Evolutionary conservation across 2,113 vertebrate species (phyloP).

Genomic region (Daphoenositta chrysoptera): DNA sequence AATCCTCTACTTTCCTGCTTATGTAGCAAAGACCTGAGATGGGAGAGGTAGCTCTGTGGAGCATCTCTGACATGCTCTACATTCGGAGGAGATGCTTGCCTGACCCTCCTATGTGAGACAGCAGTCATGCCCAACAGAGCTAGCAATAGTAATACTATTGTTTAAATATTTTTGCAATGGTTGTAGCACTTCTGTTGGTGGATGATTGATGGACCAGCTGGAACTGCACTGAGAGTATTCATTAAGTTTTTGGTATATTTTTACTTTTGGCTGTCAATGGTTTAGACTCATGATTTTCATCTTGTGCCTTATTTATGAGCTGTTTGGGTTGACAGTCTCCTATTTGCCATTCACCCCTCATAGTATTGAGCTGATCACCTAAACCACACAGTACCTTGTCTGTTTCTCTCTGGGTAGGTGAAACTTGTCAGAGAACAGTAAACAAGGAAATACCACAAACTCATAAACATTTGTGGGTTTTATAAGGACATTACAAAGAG

Average conservation of each 20-base stretch:
- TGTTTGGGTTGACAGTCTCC: constrained; percentile 19
- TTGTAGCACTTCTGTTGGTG: constrained; percentile 4
- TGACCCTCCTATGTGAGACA: neutral
- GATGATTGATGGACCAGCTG: constrained; percentile 9
- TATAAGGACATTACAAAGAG: neutral
- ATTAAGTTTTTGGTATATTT: constrained; percentile 11
- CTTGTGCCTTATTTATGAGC: constrained; percentile 40
- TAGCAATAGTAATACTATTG: neutral
- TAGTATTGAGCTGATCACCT: neutral
- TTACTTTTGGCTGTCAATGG: constrained; percentile 10
- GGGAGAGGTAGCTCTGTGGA: neutral
- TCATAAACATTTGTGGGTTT: neutral
- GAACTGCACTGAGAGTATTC: neutral
- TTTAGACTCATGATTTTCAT: constrained; percentile 18
- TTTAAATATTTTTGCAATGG: neutral
- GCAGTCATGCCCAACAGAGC: neutral
- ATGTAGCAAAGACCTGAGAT: neutral
- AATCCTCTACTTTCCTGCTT: neutral
- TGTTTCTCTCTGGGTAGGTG: constrained; percentile 4
- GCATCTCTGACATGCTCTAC: neutral
- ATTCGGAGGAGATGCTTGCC: neutral
- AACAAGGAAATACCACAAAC: constrained; percentile 4
- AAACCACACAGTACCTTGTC: constrained; percentile 11
- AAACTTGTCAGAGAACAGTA: constrained; percentile 28
- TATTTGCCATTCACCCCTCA: neutral